Base-by-base conservation (phyloP, 64 coral and sea anemone species). In the Porites australiensis region DNA sequence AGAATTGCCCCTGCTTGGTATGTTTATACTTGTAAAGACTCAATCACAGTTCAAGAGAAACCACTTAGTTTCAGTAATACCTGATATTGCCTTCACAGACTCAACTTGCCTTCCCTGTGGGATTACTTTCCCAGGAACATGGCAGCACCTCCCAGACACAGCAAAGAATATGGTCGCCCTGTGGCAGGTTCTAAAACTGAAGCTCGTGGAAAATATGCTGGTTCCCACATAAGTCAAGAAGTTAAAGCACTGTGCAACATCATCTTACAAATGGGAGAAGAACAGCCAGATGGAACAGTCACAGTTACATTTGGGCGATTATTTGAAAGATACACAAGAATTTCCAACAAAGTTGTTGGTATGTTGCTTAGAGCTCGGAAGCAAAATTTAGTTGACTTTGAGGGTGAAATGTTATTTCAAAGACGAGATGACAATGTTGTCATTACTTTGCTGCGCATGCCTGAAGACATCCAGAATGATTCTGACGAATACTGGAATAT, bases 331-430 rank as follows among this genome's bases (percentile, higher is more conserved):
- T 94, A 97, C 47, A 94, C 92, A 43, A 88, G 92, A 47, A 97
- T 97, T 47, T 97, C 95, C 10, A 97, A 97, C 78, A 97, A 97
- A 82, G 21, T 97, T 3, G 95, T 97, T 43, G 95, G 95, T 22
- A 97, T 97, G 92, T 77, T 97, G 3, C 87, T 97, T 64, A 67
- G 95, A 50, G 95, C 95, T 0, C 84, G 95, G 27, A 97, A 97
- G 58, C 95, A 97, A 59, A 89, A 91, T n/a, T 82, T 97, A 13
- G 68, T 97, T 57, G 64, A 94, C 70, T 97, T 97, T 91, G 95
- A 97, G 58, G 95, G 95, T 19, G 92, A 97, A 88, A 97, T 97
- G 95, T 78, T 97, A 12, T 97, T 89, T 88, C 95, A 97, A 82
- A 93, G 92, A 57, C 69, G 92, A 69, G 95, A 97, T 88, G 95